These are phyloP conservation scores for Oscheius sp. DNA, from an alignment of 1,140 invertebrate genomes.

Conservation along the genomic window DNA sequence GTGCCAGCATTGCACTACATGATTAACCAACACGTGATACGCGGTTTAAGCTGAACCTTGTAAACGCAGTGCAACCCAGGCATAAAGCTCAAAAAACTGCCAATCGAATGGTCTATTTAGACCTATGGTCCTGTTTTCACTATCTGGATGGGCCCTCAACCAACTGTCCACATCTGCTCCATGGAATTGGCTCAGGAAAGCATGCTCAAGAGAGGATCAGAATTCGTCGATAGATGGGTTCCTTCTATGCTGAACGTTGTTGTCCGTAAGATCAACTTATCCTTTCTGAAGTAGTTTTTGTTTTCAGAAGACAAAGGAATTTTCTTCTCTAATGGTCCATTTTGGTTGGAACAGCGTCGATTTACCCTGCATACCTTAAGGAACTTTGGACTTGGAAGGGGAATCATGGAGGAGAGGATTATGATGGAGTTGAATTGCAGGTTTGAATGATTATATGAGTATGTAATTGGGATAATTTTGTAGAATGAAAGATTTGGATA, in stretches of 20 bases:
- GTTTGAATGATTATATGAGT: not conserved
- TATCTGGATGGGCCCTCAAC: conserved; percentile 16
- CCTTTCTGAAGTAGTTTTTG: conserved; percentile 15
- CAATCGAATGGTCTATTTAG: too few species aligned
- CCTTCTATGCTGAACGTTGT: not conserved
- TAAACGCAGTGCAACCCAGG: too few species aligned
- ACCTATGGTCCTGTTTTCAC: conserved; percentile 28
- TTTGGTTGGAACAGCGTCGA: conserved; percentile 79
- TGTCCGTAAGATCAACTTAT: conserved; percentile 5
- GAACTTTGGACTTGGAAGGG: conserved; percentile 73
- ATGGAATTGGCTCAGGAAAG: conserved; percentile 10
- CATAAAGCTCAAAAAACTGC: too few species aligned
- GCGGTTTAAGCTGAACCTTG: too few species aligned
- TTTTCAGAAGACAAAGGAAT: conserved; percentile 51
- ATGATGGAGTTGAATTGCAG: conserved; percentile 48
- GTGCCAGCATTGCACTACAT: too few species aligned
- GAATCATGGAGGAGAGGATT: conserved; percentile 65
- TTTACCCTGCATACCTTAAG: conserved; percentile 73
- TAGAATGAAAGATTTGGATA: conserved; percentile 23
- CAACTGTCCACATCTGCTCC: conserved; percentile 1
- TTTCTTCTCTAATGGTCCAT: conserved; percentile 56
- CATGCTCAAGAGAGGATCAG: conserved; percentile 13
- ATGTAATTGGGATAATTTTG: not conserved
- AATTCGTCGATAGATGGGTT: conserved; percentile 1
- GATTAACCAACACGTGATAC: too few species aligned